Conservation (phyloP, 2,113 vertebrate species). For the Limanda limanda region DNA sequence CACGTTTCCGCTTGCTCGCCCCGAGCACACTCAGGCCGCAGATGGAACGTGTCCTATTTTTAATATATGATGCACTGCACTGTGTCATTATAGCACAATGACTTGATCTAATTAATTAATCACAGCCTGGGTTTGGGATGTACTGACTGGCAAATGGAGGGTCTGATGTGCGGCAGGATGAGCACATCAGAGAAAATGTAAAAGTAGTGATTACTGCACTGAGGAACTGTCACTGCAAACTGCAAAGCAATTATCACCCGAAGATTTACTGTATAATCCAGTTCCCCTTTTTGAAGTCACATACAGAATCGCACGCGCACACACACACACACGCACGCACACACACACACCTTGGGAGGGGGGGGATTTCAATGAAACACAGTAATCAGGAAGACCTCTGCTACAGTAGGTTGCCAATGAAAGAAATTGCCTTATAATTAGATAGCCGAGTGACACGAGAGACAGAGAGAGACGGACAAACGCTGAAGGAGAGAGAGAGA, state of each 20-base stretch:
- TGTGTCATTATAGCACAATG: not conserved
- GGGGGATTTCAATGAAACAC: constrained; percentile 58
- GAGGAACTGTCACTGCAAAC: constrained; percentile 63
- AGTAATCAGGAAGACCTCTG: constrained; percentile 65
- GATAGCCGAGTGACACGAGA: constrained; percentile 54
- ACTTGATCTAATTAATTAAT: constrained; percentile 47
- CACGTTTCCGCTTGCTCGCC: not conserved
- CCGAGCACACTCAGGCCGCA: constrained; percentile 1
- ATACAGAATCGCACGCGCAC: constrained; percentile 18
- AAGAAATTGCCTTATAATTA: constrained; percentile 69
- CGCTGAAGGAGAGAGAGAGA: constrained; percentile 16
- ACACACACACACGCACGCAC: not conserved
- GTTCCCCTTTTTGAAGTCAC: constrained; percentile 55
- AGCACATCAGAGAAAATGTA: constrained; percentile 46
- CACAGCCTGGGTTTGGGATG: constrained; percentile 17
- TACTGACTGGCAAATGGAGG: constrained; percentile 20
- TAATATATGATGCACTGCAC: constrained; percentile 15
- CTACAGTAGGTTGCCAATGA: constrained; percentile 62
- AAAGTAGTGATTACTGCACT: constrained; percentile 55
- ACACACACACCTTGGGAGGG: constrained; percentile 54
- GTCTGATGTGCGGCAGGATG: constrained; percentile 31
- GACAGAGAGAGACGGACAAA: constrained; percentile 6
- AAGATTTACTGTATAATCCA: constrained; percentile 72
- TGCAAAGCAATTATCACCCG: constrained; percentile 70
- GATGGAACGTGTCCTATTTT: constrained; percentile 10